A percentile compares a stretch with the other conserved stretches of the same genome.
phyloP scores from a whole-genome alignment of 2,888 invertebrate genomes.

The Drosophila meridionalis region DNA sequence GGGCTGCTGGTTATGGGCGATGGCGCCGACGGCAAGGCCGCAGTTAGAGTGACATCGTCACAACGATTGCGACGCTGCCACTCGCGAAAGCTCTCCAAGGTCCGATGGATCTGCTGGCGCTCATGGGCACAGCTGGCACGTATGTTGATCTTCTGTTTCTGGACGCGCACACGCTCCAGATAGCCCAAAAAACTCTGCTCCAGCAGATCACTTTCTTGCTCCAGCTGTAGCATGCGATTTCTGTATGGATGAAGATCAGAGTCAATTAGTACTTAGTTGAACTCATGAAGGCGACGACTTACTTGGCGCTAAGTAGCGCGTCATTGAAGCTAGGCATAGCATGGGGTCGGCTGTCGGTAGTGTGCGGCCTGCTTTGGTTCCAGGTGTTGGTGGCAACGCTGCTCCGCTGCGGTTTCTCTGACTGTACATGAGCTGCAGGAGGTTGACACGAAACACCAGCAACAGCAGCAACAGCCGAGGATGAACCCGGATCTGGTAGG shows the following conservation, averaged over 20 bases:
- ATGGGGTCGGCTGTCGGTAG: neutral
- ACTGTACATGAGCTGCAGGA: neutral
- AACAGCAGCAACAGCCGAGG: neutral
- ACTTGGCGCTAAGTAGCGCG: conserved; percentile 60
- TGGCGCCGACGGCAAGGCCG: neutral
- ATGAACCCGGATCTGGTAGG: too few relatives aligned
- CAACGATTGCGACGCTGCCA: conserved; percentile 36
- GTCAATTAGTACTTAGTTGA: neutral
- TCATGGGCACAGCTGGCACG: conserved; percentile 53
- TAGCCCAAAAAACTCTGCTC: conserved; percentile 82
- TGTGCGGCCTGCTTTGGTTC: neutral
- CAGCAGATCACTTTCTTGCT: conserved; percentile 82
- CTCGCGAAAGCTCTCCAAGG: conserved; percentile 37
- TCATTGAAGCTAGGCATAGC: conserved; percentile 51
- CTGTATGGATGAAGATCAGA: conserved; percentile 43
- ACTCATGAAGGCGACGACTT: neutral
- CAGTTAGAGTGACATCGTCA: conserved; percentile 31
- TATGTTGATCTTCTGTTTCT: conserved; percentile 44
- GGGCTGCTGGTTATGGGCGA: conserved; percentile 35
- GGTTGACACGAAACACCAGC: neutral
- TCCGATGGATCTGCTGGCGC: conserved; percentile 49
- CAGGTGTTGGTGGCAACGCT: conserved; percentile 50
- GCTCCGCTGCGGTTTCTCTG: conserved; percentile 17
- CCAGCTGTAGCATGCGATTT: conserved; percentile 81
- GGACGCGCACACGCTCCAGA: conserved; percentile 68